Evolutionary conservation across 2,888 invertebrate genomes (phyloP).

Genomic region (Cataglyphis altisquamis): DNA sequence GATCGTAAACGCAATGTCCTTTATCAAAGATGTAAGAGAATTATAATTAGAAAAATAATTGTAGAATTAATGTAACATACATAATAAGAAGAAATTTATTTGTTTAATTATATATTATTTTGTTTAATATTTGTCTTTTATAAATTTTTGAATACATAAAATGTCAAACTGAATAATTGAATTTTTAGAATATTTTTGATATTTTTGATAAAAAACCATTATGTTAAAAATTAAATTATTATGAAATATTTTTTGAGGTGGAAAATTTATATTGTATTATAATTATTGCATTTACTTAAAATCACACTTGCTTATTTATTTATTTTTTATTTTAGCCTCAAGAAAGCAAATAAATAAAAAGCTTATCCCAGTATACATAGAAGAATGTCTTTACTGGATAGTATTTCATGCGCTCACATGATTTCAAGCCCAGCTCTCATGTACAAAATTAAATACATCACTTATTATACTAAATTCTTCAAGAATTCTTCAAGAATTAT

Average conservation of each 20-base stretch:
- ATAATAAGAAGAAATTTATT: not conserved
- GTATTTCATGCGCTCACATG: not conserved
- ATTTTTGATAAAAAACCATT: not conserved
- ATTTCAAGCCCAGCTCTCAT: constrained; percentile 23
- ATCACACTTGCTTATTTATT: not conserved
- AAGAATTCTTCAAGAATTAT: constrained; percentile 64
- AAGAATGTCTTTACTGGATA: constrained; percentile 8
- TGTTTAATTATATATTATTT: not conserved
- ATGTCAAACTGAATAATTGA: not conserved
- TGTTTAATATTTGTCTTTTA: not conserved
- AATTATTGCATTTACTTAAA: not conserved
- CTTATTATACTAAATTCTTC: constrained; percentile 57
- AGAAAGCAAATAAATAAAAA: not conserved
- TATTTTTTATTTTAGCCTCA: not conserved
- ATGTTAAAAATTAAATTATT: not conserved
- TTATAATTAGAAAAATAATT: not conserved
- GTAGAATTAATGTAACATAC: not conserved
- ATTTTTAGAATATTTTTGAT: not conserved
- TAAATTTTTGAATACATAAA: not conserved
- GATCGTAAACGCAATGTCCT: constrained; percentile 70
- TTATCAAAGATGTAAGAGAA: constrained; percentile 72
- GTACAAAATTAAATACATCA: constrained; percentile 61
- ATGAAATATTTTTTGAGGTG: not conserved
- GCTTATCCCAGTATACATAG: not conserved
- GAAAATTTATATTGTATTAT: not conserved